Percentiles rank a stretch among this genome's conserved stretches.
Conservation (phyloP, 2,113 vertebrate species). For the Piprites chloris region DNA sequence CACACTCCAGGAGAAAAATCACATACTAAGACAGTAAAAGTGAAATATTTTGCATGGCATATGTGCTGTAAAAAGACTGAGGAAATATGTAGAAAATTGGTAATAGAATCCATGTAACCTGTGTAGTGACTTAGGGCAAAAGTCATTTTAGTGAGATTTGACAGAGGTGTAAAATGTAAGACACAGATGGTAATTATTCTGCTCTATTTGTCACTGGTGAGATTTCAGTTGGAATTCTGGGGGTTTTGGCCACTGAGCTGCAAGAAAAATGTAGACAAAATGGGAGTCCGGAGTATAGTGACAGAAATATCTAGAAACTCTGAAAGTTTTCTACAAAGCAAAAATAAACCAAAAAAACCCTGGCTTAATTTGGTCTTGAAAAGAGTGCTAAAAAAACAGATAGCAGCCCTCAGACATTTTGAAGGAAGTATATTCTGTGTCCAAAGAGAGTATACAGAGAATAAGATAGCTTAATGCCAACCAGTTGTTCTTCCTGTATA, state of each 20-base stretch:
- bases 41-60: neutral
- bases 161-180: slow-evolving; percentile 32
- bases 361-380: neutral
- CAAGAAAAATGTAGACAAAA: neutral
- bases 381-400: neutral
- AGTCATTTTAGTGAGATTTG: slow-evolving; percentile 3
- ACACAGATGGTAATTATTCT: slow-evolving; percentile 47
- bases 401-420: neutral
- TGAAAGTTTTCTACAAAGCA: neutral
- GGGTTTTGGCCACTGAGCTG: neutral
- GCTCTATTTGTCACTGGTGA: slow-evolving; percentile 44
- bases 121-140: neutral
- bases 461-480: neutral
- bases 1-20: neutral
- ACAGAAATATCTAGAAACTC: neutral
- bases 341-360: neutral
- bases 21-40: neutral
- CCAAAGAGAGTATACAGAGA: neutral
- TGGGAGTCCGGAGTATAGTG: neutral
- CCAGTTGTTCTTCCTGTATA: neutral
- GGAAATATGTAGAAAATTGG: neutral
- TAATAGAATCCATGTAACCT: neutral
- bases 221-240: neutral
- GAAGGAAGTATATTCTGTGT: neutral
- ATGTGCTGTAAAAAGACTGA: neutral